phyloP scores from a whole-genome alignment of 2,797 vertebrate genomes.

The Percopsis omiscomaycus region DNA sequence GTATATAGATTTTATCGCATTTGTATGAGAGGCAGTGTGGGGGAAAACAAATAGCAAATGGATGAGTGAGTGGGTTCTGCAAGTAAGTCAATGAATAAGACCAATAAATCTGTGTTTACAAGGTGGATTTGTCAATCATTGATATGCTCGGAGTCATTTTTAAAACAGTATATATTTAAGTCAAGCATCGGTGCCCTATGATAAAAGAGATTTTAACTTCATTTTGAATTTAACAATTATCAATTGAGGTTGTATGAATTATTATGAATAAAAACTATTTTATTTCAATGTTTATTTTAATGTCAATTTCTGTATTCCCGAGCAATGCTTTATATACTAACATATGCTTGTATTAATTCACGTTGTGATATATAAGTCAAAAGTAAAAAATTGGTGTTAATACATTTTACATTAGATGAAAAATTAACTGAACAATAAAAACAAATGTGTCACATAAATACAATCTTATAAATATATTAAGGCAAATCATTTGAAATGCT shows the following conservation, averaged over 20 bases:
- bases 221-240: constrained; percentile 4
- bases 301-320: constrained; percentile 12
- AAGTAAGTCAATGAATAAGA: constrained; percentile 23
- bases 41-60: constrained; percentile 17
- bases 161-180: constrained; percentile 50
- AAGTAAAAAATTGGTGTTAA: constrained; percentile 23
- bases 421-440: constrained; percentile 9
- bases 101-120: constrained; percentile 28
- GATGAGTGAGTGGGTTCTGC: constrained; percentile 25
- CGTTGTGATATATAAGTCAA: constrained; percentile 33
- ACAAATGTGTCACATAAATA: constrained; percentile 2
- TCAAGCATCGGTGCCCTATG: constrained; percentile 34
- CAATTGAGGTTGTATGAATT: not conserved
- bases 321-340: constrained; percentile 33
- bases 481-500: not conserved
- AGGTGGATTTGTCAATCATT: constrained; percentile 28
- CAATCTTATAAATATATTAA: constrained; percentile 2
- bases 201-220: constrained; percentile 30
- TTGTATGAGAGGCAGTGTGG: constrained; percentile 20
- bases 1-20: constrained; percentile 41
- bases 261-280: constrained; percentile 1
- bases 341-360: constrained; percentile 20
- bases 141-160: constrained; percentile 48
- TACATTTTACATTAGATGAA: constrained; percentile 25
- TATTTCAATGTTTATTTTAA: constrained; percentile 13